Percentiles rank a stretch among this genome's conserved stretches.
Conservation (phyloP, 2,113 vertebrate species). For the Xenopus borealis region DNA sequence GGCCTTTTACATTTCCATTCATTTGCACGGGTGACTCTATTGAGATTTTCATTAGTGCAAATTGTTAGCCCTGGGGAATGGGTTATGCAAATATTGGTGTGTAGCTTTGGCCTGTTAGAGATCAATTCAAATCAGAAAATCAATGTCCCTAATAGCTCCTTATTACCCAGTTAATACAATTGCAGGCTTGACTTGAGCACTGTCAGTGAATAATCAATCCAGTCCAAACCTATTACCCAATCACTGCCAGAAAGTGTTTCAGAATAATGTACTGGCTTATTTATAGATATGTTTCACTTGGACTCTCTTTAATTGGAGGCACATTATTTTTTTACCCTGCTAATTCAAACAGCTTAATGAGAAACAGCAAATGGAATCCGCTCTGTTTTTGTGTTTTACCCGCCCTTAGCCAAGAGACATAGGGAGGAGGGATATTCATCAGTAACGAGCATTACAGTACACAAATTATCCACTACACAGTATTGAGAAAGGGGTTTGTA, state of each 20-base stretch:
- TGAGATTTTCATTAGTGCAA: slow-evolving; percentile 81
- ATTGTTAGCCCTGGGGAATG: slow-evolving; percentile 76
- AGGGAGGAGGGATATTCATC: too few species aligned
- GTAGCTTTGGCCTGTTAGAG: slow-evolving; percentile 84
- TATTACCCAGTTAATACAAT: slow-evolving; percentile 89
- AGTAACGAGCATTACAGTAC: too few species aligned
- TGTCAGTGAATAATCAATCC: slow-evolving; percentile 79
- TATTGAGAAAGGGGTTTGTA: too few species aligned
- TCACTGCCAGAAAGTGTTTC: slow-evolving; percentile 60
- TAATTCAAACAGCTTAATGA: slow-evolving; percentile 2
- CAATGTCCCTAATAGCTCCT: slow-evolving; percentile 92
- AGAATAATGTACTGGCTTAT: slow-evolving; percentile 53
- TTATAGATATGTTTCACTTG: slow-evolving; percentile 46
- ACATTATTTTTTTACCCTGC: slow-evolving; percentile 9
- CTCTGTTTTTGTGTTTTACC: too few species aligned
- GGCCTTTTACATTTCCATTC: slow-evolving; percentile 61
- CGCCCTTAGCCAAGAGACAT: too few species aligned
- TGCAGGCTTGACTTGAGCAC: slow-evolving; percentile 71
- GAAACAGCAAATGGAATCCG: not conserved
- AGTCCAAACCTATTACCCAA: slow-evolving; percentile 80
- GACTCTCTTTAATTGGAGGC: not conserved
- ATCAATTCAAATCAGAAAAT: slow-evolving; percentile 97
- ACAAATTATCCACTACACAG: too few species aligned
- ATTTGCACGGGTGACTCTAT: slow-evolving; percentile 61
- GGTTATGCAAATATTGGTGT: slow-evolving; percentile 90